A percentile compares a stretch with the other conserved stretches of the same genome.
These are phyloP conservation scores for Galeopterus variegatus DNA, from an alignment of 2,113 vertebrate genomes.

Conservation along the genomic window DNA sequence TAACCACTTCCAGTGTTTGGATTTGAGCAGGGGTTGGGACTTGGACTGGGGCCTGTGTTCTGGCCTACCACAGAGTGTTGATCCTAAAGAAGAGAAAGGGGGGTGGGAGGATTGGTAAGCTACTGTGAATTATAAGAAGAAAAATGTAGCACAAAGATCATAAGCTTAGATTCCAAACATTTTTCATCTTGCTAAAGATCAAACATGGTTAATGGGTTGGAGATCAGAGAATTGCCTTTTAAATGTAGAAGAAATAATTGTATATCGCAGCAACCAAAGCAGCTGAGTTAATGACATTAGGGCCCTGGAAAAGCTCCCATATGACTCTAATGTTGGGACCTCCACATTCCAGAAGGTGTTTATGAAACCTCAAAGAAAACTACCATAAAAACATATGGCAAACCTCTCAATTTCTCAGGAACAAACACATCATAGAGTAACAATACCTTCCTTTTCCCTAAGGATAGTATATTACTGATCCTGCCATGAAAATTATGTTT, in stretches of 20 bases:
- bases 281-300: conserved; percentile 65
- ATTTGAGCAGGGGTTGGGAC: conserved; percentile 89
- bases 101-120: background rate
- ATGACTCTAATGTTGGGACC: conserved; percentile 73
- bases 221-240: conserved; percentile 63
- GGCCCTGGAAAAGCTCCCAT: conserved; percentile 37
- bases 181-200: conserved; percentile 66
- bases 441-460: conserved; percentile 33
- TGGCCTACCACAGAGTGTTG: conserved; percentile 90
- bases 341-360: conserved; percentile 75
- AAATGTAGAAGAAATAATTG: conserved; percentile 62
- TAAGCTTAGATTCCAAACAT: conserved; percentile 76
- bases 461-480: conserved; percentile 3
- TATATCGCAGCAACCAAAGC: background rate
- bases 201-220: conserved; percentile 63
- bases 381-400: background rate
- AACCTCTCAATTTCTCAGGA: conserved; percentile 69
- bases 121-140: conserved; percentile 83
- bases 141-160: conserved; percentile 71
- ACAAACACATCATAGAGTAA: conserved; percentile 34
- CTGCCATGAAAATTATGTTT: conserved; percentile 3
- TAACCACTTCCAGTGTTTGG: conserved; percentile 90
- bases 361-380: conserved; percentile 76
- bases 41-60: conserved; percentile 88
- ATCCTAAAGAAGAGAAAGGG: conserved; percentile 87